Evolutionary conservation across 2,113 vertebrate genomes (phyloP).

Genomic region (Solea senegalensis): DNA sequence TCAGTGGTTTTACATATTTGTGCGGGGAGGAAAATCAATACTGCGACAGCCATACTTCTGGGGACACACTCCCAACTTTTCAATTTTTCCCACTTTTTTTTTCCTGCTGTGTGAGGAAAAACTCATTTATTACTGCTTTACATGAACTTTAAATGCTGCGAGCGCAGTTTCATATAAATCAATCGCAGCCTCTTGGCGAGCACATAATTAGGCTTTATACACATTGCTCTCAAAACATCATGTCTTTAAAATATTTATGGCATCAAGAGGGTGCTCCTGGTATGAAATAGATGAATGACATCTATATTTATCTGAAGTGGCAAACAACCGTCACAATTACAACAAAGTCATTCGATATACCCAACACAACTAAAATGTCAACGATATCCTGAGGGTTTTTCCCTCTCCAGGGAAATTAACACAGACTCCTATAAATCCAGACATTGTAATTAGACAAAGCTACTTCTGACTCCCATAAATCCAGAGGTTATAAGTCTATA

Average conservation of each 20-base stretch:
- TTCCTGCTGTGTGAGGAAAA: neutral
- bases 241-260: conserved; percentile 32
- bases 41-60: too few species aligned
- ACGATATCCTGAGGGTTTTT: conserved; percentile 44
- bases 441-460: conserved; percentile 68
- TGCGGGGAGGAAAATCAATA: too few species aligned
- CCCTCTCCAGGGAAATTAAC: conserved; percentile 60
- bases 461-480: conserved; percentile 58
- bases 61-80: too few species aligned
- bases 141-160: neutral
- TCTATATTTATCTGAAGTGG: neutral
- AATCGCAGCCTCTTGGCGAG: neutral
- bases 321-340: conserved; percentile 34
- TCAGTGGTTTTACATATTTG: too few species aligned
- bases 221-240: conserved; percentile 17
- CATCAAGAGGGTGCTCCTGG: neutral
- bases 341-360: conserved; percentile 43
- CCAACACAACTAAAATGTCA: conserved; percentile 62
- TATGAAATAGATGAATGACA: conserved; percentile 2
- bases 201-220: neutral
- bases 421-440: conserved; percentile 63
- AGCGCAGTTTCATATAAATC: conserved; percentile 16
- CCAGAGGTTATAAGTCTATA: conserved; percentile 55
- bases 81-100: too few species aligned
- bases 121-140: neutral